Conservation (phyloP, 2,113 vertebrate genomes). For the Entosphenus tridentatus region DNA sequence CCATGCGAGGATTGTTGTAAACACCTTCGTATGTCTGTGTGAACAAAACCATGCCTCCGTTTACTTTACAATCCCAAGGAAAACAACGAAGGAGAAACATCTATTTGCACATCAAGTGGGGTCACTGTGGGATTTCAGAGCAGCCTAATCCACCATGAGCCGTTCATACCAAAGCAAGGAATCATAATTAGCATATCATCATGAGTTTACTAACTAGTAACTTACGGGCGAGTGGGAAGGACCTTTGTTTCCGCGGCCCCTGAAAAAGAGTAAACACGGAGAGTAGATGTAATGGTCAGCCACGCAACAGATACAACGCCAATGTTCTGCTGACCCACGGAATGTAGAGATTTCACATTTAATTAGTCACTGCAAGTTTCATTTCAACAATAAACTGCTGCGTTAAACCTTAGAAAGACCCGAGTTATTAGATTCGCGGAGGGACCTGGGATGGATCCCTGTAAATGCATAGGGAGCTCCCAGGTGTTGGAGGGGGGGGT, state of each 20-base stretch:
- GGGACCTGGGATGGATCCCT: too few relatives aligned
- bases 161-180: constrained; percentile 2
- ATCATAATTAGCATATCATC: not conserved
- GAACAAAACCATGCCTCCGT: constrained; percentile 12
- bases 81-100: constrained; percentile 7
- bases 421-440: too few relatives aligned
- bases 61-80: not conserved
- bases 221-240: constrained; percentile 52
- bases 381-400: too few relatives aligned
- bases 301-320: too few relatives aligned
- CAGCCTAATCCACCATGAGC: not conserved
- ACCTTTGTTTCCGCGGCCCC: constrained; percentile 84
- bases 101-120: not conserved
- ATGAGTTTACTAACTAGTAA: constrained; percentile 12
- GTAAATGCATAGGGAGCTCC: too few relatives aligned
- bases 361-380: too few relatives aligned
- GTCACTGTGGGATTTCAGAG: not conserved
- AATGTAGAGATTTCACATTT: too few relatives aligned
- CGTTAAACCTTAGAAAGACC: too few relatives aligned
- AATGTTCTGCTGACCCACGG: too few relatives aligned
- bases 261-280: constrained; percentile 27
- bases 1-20: constrained; percentile 99
- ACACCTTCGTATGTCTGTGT: constrained; percentile 84
- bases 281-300: not conserved
- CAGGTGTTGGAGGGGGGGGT: too few relatives aligned